Evolutionary conservation across 2,797 vertebrate species (phyloP), one percentile per base, ranked within the genome.

Genomic region (Jordanella pulchra): DNA sequence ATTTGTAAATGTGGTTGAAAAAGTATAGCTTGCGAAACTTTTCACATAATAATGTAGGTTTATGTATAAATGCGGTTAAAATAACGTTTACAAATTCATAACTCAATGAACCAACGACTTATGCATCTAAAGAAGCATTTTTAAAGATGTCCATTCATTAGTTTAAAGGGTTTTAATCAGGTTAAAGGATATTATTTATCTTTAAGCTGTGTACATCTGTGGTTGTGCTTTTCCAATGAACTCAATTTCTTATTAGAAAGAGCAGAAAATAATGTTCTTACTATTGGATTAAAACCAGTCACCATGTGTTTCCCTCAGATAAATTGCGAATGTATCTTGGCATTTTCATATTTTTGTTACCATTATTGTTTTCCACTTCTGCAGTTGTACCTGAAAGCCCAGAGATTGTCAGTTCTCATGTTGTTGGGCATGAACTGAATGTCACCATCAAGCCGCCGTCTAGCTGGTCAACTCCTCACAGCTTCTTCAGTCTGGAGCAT

Each of bases 401-500:
- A 44, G 21, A 58, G 61, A 79, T 85, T 28, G 84, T 89, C 51
- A 65, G 1, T 3, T 90, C 86, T 54, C 60, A 83, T 75, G 64
- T 69, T 44, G 42, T 69, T 18, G 71, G 39, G 0, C 17, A 83
- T 17, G 0, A 39, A 0, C 28, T 93, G 42, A 85, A 79, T 0
- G 86, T 95, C 81, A 85, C 60, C 39, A 84, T 95, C 15, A 66
- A 76, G 0, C 92, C 95, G 0, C 89, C 95, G 0, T 12, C 64
- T 30, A 93, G 32, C 73, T 95, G 95, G 95, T 90, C 93, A 0
- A 84, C 72, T 45, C 95, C 94, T 53, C 67, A 84, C 70, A 95
- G 93, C 84, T 95, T 91, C 89, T 95, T 94, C 82, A 80, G 72
- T 25, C 87, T 95, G 69, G 86, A 93, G 69, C 88, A 95, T 13